Base-by-base conservation (phyloP, 2,113 vertebrate species). In the Melanerpes aurifrons region DNA sequence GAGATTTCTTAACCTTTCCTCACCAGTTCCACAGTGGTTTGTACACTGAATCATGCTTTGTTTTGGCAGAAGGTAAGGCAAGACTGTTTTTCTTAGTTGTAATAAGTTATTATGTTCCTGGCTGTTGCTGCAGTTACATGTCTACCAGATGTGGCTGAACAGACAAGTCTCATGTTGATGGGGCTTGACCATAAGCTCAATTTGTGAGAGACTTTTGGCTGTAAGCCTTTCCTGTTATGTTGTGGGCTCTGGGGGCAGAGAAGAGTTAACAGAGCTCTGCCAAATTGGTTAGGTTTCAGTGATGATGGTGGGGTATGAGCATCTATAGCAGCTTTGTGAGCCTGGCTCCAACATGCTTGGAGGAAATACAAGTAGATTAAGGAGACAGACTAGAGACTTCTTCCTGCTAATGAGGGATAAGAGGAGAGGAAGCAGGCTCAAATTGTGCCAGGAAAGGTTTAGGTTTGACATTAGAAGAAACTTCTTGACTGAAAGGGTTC, bases 1-100 rank as follows among this genome's bases (percentile, higher is more conserved):
- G 28, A 45, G 89, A 83, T 97, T 95, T 97, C 97, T 99, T 97
- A 98, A 98, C 96, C 11, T 18, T 10, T 72, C 80, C 78, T 67
- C 87, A 99, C 99, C 99, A 99, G 98, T 99, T 99, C 96, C 99
- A 99, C 78, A 99, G 98, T 61, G 99, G 99, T 35, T 97, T 99
- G 20, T 99, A 99, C 73, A 99, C 99, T 35, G 99, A 99, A 61
- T 98, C 98, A 3, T 98, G 98, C 96, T 99, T 99, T 95, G 99
- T 99, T 70, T 96, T 99, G 95, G 98, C 99, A 92, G 99, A 99
- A 98, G 99, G 99, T 99, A 97, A 98, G 95, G 82, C 54, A 77
- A 77, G 40, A 28, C 15, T 45, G 3, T 47, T 87, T 62, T 47
- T 86, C 75, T 64, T 12, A 29, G 21, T 70, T 48, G 28, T 53